Conservation (phyloP, 1,140 invertebrate species). For the Drosophila ananassae region DNA sequence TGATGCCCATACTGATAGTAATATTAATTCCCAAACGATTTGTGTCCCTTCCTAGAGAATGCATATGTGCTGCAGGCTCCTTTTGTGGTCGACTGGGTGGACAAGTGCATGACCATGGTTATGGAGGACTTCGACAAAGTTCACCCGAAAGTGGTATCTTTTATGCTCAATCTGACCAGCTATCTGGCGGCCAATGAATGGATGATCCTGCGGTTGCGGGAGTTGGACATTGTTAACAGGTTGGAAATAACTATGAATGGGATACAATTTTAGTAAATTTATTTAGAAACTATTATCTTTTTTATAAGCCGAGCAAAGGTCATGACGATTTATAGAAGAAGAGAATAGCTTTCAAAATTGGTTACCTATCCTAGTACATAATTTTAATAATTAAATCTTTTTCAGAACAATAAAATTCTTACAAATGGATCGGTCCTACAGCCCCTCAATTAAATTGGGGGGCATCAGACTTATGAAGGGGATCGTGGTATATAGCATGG, state of each 20-base stretch:
- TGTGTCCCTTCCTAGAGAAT: conserved; percentile 52
- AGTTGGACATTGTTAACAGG: conserved; percentile 67
- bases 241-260: conserved; percentile 18
- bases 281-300: background rate
- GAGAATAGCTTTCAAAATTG: no score
- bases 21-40: background rate
- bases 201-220: conserved; percentile 65
- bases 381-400: background rate
- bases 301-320: background rate
- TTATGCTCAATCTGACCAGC: conserved; percentile 81
- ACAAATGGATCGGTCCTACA: conserved; percentile 53
- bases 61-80: conserved; percentile 60
- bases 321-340: background rate
- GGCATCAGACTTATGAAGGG: conserved; percentile 86
- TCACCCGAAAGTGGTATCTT: conserved; percentile 77
- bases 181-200: conserved; percentile 72
- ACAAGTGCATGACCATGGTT: conserved; percentile 64
- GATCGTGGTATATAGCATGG: conserved; percentile 85
- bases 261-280: no score
- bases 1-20: background rate
- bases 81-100: conserved; percentile 71
- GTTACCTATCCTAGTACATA: no score
- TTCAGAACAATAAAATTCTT: conserved; percentile 57
- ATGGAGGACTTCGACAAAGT: conserved; percentile 60
- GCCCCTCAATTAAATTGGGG: conserved; percentile 86